Evolutionary conservation across 2,888 invertebrate species (phyloP).

Genomic region (Disparrhopalites patrizii): DNA sequence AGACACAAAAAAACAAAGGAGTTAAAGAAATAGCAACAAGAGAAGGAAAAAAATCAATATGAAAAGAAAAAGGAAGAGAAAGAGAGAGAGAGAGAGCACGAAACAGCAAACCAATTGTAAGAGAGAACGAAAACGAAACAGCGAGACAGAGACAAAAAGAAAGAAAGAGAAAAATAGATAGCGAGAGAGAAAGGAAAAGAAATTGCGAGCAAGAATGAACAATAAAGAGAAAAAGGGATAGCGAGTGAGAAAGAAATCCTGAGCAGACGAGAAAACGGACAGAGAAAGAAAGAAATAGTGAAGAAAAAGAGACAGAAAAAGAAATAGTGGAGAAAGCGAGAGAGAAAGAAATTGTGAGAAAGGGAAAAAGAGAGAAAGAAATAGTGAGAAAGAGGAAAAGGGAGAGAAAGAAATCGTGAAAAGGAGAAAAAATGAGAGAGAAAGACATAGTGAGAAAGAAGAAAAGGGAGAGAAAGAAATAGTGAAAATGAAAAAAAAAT

Average conservation of each 20-base stretch:
- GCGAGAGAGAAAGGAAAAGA: not conserved
- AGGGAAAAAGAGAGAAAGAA: not conserved
- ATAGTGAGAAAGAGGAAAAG: not conserved
- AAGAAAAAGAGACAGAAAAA: too few species aligned
- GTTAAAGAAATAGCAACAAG: not conserved
- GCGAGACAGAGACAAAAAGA: not conserved
- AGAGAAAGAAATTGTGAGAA: not conserved
- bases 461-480: not conserved
- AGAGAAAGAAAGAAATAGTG: not conserved
- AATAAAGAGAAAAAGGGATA: too few species aligned
- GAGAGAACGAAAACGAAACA: not conserved
- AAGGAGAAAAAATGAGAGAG: not conserved
- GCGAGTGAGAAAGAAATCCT: too few species aligned
- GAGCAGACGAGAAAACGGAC: too few species aligned
- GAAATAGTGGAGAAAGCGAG: too few species aligned
- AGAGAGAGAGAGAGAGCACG: not conserved
- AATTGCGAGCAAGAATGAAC: too few species aligned
- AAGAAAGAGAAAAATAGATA: conserved; percentile 4
- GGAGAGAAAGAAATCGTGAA: not conserved
- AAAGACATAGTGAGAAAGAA: not conserved
- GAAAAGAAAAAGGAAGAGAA: not conserved
- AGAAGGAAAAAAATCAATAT: not conserved
- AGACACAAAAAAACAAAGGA: too few species aligned
- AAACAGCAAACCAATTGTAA: too few species aligned
- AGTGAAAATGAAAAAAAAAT: too few species aligned